A percentile compares a stretch with the other conserved stretches of the same genome.
phyloP scores from a whole-genome alignment of 2,113 vertebrate genomes.

The Pristiophorus japonicus region DNA sequence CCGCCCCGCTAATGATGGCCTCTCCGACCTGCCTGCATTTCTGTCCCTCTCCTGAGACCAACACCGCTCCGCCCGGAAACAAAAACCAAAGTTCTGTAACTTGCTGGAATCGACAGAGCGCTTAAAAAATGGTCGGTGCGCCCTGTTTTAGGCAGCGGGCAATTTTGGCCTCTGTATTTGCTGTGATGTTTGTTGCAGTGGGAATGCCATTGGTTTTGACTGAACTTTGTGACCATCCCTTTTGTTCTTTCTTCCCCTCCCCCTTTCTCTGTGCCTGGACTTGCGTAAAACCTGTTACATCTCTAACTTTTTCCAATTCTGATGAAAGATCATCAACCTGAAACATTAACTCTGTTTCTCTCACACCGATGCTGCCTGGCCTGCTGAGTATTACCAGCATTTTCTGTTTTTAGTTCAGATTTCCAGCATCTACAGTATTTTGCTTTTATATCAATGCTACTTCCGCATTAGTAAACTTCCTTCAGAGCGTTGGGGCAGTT shows the following conservation, averaged over 20 bases:
- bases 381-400: background rate
- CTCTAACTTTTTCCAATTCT: background rate
- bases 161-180: no score
- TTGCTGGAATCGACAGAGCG: no score
- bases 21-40: no score
- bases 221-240: background rate
- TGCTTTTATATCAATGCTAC: background rate
- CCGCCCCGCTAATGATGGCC: no score
- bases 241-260: no score
- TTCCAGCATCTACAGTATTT: background rate
- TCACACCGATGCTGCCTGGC: background rate
- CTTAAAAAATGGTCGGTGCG: no score
- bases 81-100: no score
- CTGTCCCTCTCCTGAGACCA: no score
- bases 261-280: no score
- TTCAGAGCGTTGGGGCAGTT: background rate
- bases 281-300: background rate
- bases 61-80: no score
- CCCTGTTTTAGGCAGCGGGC: no score
- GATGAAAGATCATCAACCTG: background rate
- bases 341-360: background rate
- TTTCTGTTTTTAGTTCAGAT: background rate
- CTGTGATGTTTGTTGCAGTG: background rate
- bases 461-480: background rate
- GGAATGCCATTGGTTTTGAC: background rate